phyloP scores from a whole-genome alignment of 1,140 invertebrate genomes.

The Tetramorium alpestre region DNA sequence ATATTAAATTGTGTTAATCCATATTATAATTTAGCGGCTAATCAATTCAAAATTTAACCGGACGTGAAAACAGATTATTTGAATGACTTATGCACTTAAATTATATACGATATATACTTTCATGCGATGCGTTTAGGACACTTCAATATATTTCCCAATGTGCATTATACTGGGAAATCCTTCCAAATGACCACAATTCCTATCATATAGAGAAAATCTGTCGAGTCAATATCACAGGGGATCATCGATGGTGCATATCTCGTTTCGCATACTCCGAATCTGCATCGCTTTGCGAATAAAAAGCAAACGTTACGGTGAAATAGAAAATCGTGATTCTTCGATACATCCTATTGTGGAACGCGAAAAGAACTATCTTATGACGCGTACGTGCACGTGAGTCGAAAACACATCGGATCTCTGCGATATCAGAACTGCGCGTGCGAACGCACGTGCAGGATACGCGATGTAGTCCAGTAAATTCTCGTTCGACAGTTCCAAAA shows the following conservation, averaged over 20 bases:
- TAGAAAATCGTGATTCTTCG: conserved; percentile 40
- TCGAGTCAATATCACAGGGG: neutral
- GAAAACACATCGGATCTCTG: conserved; percentile 38
- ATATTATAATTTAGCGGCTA: conserved; percentile 54
- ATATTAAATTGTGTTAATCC: conserved; percentile 42
- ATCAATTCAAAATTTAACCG: conserved; percentile 41
- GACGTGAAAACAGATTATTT: neutral
- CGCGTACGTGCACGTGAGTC: conserved; percentile 35
- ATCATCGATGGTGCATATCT: neutral
- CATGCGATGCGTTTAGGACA: neutral
- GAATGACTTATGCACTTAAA: conserved; percentile 16
- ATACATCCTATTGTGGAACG: conserved; percentile 43
- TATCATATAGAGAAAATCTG: neutral
- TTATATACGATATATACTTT: neutral
- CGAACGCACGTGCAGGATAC: conserved; percentile 17
- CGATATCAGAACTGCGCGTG: conserved; percentile 28
- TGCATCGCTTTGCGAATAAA: conserved; percentile 41
- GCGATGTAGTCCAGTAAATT: conserved; percentile 34
- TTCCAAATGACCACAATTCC: neutral
- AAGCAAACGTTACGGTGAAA: conserved; percentile 23
- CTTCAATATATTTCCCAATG: neutral
- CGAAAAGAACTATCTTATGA: conserved; percentile 54
- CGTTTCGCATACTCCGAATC: conserved; percentile 27
- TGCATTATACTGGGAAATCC: neutral
- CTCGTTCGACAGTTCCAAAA: conserved; percentile 9